phyloP scores from a whole-genome alignment of 2,797 vertebrate genomes.

The Pipistrellus kuhlii region DNA sequence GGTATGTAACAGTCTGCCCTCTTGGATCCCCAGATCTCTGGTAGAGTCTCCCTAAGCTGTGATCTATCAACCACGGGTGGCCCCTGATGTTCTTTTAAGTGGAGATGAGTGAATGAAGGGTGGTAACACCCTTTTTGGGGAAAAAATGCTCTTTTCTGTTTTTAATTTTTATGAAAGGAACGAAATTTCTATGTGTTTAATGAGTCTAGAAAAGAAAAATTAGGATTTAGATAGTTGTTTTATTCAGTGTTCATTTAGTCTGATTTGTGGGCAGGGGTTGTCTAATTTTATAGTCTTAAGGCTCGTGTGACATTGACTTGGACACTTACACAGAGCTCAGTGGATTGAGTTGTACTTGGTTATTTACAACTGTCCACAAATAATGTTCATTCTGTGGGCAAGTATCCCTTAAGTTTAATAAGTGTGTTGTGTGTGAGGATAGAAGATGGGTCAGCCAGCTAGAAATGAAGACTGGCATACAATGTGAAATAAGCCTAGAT shows the following conservation, averaged over 20 bases:
- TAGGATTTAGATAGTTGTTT: neutral
- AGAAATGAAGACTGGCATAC: neutral
- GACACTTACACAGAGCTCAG: neutral
- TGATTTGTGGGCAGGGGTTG: neutral
- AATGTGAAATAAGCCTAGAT: neutral
- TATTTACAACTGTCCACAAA: neutral
- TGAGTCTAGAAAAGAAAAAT: slow-evolving; percentile 33
- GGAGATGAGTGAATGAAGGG: neutral
- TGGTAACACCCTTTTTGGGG: neutral
- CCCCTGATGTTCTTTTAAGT: neutral
- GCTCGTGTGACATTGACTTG: neutral
- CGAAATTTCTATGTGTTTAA: slow-evolving; percentile 2
- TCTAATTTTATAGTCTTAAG: slow-evolving; percentile 3
- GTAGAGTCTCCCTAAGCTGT: neutral
- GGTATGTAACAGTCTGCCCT: slow-evolving; percentile 88
- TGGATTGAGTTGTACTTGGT: neutral
- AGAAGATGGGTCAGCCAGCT: neutral
- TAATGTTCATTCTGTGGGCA: neutral
- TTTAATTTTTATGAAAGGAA: slow-evolving; percentile 7
- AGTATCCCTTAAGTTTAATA: neutral
- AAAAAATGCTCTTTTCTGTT: neutral
- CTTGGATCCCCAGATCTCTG: neutral
- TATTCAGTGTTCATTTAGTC: neutral
- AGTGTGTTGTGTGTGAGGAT: neutral
- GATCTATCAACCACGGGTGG: neutral